A percentile compares a stretch with the other conserved stretches of the same genome.
Conservation (phyloP, 2,797 vertebrate genomes). For the Eidolon dupreanum region DNA sequence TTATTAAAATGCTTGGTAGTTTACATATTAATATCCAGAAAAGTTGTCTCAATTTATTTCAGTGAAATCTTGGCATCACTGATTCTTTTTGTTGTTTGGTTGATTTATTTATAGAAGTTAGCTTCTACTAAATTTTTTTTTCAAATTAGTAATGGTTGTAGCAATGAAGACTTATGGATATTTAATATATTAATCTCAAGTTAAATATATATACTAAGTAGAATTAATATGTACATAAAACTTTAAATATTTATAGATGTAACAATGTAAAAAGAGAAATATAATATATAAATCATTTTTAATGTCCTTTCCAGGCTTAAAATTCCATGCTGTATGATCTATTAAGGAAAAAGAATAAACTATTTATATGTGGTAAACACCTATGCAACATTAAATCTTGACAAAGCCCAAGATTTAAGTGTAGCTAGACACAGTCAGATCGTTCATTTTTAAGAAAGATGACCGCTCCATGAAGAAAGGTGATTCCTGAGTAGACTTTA, state of each 20-base stretch:
- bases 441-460: conserved; percentile 41
- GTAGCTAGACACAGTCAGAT: neutral
- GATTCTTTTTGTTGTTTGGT: too few species aligned
- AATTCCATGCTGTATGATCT: neutral
- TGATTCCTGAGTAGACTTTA: neutral
- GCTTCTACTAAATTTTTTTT: neutral
- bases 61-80: neutral
- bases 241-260: neutral
- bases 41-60: neutral
- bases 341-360: conserved; percentile 10
- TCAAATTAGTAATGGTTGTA: neutral
- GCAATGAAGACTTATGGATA: neutral
- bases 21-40: neutral
- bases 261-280: neutral
- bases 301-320: neutral
- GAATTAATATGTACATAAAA: neutral
- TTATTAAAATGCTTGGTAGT: neutral
- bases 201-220: neutral
- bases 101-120: neutral
- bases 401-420: neutral
- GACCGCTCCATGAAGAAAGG: neutral
- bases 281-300: neutral
- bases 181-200: neutral
- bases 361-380: neutral
- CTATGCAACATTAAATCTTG: neutral